These are phyloP conservation scores for Ridgeia piscesae DNA, from an alignment of 1,140 invertebrate species.

Conservation along the genomic window DNA sequence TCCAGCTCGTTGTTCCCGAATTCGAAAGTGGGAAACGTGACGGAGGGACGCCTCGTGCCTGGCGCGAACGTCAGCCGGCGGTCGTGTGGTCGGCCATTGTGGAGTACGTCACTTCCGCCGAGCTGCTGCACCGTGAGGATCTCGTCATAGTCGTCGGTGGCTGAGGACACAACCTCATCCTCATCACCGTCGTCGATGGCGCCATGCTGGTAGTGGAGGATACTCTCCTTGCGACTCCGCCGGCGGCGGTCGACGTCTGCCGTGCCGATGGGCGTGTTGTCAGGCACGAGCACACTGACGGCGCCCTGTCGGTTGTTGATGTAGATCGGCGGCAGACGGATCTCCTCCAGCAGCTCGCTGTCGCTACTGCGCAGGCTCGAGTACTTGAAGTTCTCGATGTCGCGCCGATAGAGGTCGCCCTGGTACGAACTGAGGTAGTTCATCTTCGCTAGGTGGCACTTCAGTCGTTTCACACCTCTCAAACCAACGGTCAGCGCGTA, in stretches of 20 bases:
- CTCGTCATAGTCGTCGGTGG: background rate
- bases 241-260: background rate
- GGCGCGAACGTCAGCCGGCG: background rate
- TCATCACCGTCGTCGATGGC: background rate
- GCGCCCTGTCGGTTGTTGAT: background rate
- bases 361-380: background rate
- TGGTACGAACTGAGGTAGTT: background rate
- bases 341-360: background rate
- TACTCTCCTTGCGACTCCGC: background rate
- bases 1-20: background rate
- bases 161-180: background rate
- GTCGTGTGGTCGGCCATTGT: background rate
- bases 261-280: background rate
- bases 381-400: constrained; percentile 1
- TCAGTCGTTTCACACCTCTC: background rate
- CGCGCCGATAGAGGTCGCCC: background rate
- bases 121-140: background rate
- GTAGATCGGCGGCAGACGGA: background rate
- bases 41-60: background rate
- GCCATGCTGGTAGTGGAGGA: background rate
- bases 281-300: background rate
- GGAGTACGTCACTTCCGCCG: background rate
- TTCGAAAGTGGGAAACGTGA: background rate
- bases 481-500: background rate
- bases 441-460: background rate